Base-by-base conservation (phyloP, 2,888 invertebrate species). In the Chironomus tentans region DNA sequence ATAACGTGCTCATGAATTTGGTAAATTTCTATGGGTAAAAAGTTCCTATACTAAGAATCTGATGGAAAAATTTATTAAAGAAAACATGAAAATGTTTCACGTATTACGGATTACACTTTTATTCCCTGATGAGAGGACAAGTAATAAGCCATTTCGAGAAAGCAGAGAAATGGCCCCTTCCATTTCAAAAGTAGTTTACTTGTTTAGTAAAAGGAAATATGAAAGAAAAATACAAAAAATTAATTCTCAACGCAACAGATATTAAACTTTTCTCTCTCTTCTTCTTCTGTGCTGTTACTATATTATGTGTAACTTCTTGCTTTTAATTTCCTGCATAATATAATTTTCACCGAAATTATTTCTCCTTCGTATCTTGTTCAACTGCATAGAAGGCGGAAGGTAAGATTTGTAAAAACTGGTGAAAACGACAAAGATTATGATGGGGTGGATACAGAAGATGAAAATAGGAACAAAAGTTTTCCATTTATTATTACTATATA, bases 191-290 rank as follows among this genome's bases (percentile, higher is more conserved):
- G 18, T 18, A 56, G 15, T 18, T 56, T 18, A 56, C n/a, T 56
- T 5, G n/a, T n/a, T 21, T 24, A n/a, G 65, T 50, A 15, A n/a
- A n/a, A 24, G 65, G 4, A 24, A 65, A 65, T 65, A 10, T 56
- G 15, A 56, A 18, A 56, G 56, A 56, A 56, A n/a, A n/a, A n/a
- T n/a, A 13, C 1, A 50, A 50, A 15, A 65, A 65, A 65, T 65
- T 65, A 65, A 65, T 65, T 65, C 65, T 24, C 21, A 65, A 22
- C 22, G 65, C 65, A 65, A 65, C 65, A 65, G 65, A 65, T 65
- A 65, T 24, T 65, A 65, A 65, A 65, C 13, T 65, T 65, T 13
- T 22, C 7, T 56, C 15, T 18, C 56, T n/a, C 50, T 15, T 15
- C 13, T 10, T 38, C 38, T 38, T 38, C 38, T 56, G 15, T 24